phyloP scores from a whole-genome alignment of 2,113 vertebrate genomes.

The Apistogramma diplotaenia region DNA sequence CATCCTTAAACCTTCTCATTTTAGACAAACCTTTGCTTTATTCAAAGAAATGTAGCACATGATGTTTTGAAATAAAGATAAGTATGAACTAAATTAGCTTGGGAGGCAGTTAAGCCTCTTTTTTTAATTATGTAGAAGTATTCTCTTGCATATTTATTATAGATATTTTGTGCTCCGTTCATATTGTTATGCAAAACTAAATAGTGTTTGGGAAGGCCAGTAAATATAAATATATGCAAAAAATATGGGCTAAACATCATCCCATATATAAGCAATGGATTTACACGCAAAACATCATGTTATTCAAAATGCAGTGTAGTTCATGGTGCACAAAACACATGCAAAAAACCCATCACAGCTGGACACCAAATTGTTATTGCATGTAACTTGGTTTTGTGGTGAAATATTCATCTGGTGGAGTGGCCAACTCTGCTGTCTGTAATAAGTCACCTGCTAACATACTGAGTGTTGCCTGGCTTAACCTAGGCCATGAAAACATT shows the following conservation, averaged over 20 bases:
- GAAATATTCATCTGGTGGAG: conserved; percentile 50
- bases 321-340: neutral
- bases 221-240: neutral
- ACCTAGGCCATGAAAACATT: conserved; percentile 55
- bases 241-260: neutral
- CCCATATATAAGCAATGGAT: neutral
- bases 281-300: neutral
- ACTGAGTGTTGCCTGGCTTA: conserved; percentile 43
- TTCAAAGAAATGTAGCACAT: conserved; percentile 10
- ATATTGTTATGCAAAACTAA: neutral
- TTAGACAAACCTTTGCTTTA: conserved; percentile 25
- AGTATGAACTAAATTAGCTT: neutral
- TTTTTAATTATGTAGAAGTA: conserved; percentile 3
- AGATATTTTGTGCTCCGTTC: neutral
- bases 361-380: conserved; percentile 47
- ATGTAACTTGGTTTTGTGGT: conserved; percentile 24
- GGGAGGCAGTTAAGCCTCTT: neutral
- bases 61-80: conserved; percentile 25
- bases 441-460: conserved; percentile 56
- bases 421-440: conserved; percentile 9
- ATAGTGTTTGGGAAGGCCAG: neutral
- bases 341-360: conserved; percentile 19
- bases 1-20: conserved; percentile 20
- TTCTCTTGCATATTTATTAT: neutral
- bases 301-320: neutral